Evolutionary conservation across 2,888 invertebrate species (phyloP).

Genomic region (Eilema griseolum): DNA sequence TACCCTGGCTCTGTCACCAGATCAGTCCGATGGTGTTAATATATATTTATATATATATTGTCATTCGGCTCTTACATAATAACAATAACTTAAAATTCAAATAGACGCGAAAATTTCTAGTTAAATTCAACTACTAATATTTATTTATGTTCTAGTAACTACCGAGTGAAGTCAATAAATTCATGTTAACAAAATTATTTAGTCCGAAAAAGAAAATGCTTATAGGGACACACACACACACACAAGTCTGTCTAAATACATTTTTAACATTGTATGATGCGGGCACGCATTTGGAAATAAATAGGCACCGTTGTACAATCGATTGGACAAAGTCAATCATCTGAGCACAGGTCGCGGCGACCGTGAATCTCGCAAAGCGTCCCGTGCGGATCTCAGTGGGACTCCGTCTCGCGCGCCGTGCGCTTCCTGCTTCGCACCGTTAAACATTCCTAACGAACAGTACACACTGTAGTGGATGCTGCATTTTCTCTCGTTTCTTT

Average conservation of each 20-base stretch:
- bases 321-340: conserved; percentile 84
- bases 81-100: too few species aligned
- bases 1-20: too few species aligned
- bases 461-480: conserved; percentile 33
- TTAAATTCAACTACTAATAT: not conserved
- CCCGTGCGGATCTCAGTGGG: conserved; percentile 71
- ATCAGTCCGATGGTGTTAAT: not conserved
- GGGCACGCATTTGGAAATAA: conserved; percentile 71
- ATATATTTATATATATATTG: not conserved
- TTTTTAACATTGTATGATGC: conserved; percentile 63
- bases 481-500: conserved; percentile 53
- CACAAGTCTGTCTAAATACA: conserved; percentile 56
- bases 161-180: not conserved
- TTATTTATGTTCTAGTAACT: not conserved
- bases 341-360: conserved; percentile 79
- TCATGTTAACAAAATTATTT: not conserved
- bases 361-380: conserved; percentile 78
- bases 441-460: conserved; percentile 26
- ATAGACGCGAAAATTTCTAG: not conserved
- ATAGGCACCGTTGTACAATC: conserved; percentile 76
- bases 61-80: not conserved
- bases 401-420: conserved; percentile 73
- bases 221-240: too few species aligned
- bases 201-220: not conserved
- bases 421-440: conserved; percentile 69